Evolutionary conservation across 2,888 invertebrate genomes (phyloP).

Genomic region (Ochropleura plecta): DNA sequence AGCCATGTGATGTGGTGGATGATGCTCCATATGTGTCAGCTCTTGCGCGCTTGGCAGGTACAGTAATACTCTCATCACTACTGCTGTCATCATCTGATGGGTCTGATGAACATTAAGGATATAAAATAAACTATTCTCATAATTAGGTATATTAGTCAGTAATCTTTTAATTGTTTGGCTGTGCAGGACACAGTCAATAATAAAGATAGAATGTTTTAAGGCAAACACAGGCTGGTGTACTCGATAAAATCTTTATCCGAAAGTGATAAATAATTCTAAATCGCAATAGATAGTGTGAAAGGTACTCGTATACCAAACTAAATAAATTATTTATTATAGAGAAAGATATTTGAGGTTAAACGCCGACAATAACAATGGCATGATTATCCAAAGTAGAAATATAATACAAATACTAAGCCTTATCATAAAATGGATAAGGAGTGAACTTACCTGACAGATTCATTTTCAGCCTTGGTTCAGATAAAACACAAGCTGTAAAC

Average conservation of each 20-base stretch:
- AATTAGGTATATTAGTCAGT: background rate
- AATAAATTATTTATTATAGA: background rate
- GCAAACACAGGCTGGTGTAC: background rate
- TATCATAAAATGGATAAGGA: background rate
- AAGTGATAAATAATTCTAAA: background rate
- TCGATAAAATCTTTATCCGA: background rate
- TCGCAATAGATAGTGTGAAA: background rate
- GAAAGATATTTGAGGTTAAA: conserved; percentile 58
- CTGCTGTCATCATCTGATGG: conserved; percentile 84
- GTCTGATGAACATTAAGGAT: conserved; percentile 64
- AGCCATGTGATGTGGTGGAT: conserved; percentile 86
- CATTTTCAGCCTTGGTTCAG: conserved; percentile 61
- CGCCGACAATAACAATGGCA: conserved; percentile 56
- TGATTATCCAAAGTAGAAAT: background rate
- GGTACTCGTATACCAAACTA: background rate
- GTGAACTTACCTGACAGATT: conserved; percentile 72
- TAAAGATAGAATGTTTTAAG: background rate
- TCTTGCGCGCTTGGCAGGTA: conserved; percentile 80
- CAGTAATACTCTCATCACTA: conserved; percentile 78
- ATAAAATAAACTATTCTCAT: too few species aligned
- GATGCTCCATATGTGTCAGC: conserved; percentile 84
- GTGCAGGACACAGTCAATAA: background rate
- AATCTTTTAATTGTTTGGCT: background rate
- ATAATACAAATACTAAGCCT: background rate
- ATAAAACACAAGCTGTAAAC: background rate